Evolutionary conservation across 2,797 vertebrate genomes (phyloP).

Genomic region (Merluccius polli): DNA sequence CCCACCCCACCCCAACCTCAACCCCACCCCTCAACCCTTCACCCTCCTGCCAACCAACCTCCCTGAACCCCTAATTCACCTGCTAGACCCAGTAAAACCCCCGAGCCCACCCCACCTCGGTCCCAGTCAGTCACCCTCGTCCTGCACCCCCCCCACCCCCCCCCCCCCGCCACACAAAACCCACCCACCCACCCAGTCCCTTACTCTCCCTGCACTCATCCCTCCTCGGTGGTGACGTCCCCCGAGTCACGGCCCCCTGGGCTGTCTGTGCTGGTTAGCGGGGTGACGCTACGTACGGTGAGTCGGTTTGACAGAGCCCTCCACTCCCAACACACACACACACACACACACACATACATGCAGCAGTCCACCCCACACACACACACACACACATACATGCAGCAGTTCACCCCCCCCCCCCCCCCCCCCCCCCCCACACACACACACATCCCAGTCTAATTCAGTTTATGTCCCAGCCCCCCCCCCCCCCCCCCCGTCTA

Average conservation of each 20-base stretch:
- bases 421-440: not conserved
- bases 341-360: not conserved
- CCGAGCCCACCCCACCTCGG: constrained; percentile 21
- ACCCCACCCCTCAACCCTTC: constrained; percentile 18
- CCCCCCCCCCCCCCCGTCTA: too few species aligned
- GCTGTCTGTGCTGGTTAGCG: constrained; percentile 62
- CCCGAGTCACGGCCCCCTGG: constrained; percentile 34
- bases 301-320: constrained; percentile 53
- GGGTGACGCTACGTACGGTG: constrained; percentile 54
- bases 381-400: constrained; percentile 21
- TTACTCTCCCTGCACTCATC: not conserved
- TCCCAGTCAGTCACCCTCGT: too few species aligned
- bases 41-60: constrained; percentile 23
- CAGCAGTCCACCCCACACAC: not conserved
- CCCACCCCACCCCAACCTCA: not conserved
- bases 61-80: constrained; percentile 42
- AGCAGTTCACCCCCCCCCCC: constrained; percentile 28
- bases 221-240: constrained; percentile 27
- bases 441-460: too few species aligned
- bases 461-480: too few species aligned
- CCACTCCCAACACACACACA: not conserved
- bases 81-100: too few species aligned
- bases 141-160: not conserved
- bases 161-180: too few species aligned
- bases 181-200: not conserved